Evolutionary conservation across 2,888 invertebrate genomes (phyloP).

Genomic region (Podabrus alpinus): DNA sequence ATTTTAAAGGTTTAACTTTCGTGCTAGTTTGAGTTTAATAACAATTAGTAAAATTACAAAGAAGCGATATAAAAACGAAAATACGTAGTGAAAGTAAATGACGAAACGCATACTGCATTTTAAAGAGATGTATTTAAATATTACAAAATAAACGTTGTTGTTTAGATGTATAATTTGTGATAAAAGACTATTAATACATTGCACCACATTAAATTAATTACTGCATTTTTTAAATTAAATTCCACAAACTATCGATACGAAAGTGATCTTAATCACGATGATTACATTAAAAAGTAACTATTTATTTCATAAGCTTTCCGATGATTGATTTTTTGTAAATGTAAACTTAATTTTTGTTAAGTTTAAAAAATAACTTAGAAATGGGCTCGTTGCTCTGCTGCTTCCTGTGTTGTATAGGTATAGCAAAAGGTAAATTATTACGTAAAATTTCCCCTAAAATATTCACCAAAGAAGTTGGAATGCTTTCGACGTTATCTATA

Average conservation of each 20-base stretch:
- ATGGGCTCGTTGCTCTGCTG: too few species aligned
- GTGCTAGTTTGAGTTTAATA: not conserved
- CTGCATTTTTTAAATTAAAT: not conserved
- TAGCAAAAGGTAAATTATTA: not conserved
- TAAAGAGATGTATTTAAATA: not conserved
- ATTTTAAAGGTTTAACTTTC: not conserved
- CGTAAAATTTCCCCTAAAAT: not conserved
- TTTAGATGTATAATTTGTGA: not conserved
- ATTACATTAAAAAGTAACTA: not conserved
- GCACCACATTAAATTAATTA: not conserved
- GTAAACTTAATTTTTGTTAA: not conserved
- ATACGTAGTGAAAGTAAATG: constrained; percentile 1
- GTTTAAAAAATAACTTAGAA: not conserved
- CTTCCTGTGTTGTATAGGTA: not conserved
- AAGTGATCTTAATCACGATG: not conserved
- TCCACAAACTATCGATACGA: not conserved
- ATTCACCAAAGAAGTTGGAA: not conserved
- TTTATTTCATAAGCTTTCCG: not conserved
- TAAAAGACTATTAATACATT: not conserved
- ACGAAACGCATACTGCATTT: not conserved
- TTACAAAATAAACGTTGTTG: not conserved
- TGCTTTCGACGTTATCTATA: not conserved
- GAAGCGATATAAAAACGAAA: not conserved
- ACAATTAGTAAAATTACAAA: not conserved
- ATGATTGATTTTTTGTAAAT: too few species aligned